Percentiles rank a stretch among this genome's conserved stretches.
These are phyloP conservation scores for Noctua pronuba DNA, from an alignment of 2,888 invertebrate species.

Conservation along the genomic window DNA sequence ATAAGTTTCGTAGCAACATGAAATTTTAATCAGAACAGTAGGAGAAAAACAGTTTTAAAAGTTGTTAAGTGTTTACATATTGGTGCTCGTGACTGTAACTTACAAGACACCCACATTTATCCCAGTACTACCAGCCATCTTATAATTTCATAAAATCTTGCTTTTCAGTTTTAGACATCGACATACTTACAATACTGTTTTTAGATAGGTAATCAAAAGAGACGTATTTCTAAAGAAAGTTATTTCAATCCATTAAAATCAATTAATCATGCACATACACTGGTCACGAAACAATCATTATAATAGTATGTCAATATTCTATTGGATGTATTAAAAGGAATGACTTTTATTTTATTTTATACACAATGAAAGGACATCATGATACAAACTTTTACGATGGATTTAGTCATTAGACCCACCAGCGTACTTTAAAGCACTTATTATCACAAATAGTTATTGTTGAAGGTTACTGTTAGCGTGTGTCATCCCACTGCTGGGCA, in stretches of 20 bases:
- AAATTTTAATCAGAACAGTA: too few relatives aligned
- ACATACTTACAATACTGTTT: neutral
- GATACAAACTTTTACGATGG: neutral
- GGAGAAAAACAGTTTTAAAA: too few relatives aligned
- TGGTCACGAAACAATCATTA: neutral
- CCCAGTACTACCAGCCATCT: neutral
- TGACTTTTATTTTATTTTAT: neutral
- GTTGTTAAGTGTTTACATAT: too few relatives aligned
- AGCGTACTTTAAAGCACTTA: neutral
- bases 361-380: neutral
- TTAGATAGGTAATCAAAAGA: neutral
- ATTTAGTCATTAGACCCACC: neutral
- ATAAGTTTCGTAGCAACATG: too few relatives aligned
- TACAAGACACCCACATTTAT: neutral
- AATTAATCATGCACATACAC: conserved; percentile 23
- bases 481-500: too few relatives aligned
- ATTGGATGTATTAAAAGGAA: neutral
- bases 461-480: too few relatives aligned
- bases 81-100: too few relatives aligned
- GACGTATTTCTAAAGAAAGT: conserved; percentile 7
- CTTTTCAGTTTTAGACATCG: neutral
- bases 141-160: neutral
- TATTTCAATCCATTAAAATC: conserved; percentile 5
- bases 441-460: neutral
- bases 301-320: neutral